These are phyloP conservation scores for Clavelina lepadiformis DNA, from an alignment of 23 tunicate genomes.

Conservation along the genomic window DNA sequence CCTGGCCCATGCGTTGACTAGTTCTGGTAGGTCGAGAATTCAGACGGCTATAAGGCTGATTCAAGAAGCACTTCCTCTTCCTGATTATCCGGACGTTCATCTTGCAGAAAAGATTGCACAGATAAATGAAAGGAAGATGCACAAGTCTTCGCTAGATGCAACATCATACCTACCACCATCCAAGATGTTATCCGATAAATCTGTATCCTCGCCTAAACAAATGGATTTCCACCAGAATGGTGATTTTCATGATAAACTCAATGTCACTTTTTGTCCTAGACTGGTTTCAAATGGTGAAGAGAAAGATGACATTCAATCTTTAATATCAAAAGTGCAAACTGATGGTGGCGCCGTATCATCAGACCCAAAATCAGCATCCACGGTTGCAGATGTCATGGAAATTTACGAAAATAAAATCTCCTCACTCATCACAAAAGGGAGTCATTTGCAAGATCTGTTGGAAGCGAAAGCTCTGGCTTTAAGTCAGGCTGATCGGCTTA, in stretches of 20 bases:
- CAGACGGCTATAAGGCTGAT: constrained; percentile 36
- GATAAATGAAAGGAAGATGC: constrained; percentile 14
- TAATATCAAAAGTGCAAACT: constrained; percentile 40
- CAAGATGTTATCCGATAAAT: too few species aligned
- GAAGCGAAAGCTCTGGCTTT: constrained; percentile 79
- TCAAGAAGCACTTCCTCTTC: constrained; percentile 71
- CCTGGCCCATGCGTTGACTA: constrained; percentile 31
- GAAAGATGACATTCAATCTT: constrained; percentile 52
- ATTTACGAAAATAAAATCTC: constrained; percentile 71
- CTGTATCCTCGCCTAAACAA: too few species aligned
- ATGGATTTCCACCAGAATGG: too few species aligned
- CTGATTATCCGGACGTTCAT: constrained; percentile 44
- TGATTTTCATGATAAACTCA: too few species aligned
- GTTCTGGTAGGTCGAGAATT: constrained; percentile 13
- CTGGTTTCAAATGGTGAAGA: constrained; percentile 31
- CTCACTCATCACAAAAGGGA: constrained; percentile 41
- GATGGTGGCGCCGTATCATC: too few species aligned
- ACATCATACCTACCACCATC: too few species aligned
- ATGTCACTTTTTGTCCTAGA: too few species aligned
- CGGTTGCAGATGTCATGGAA: constrained; percentile 40
- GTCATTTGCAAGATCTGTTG: constrained; percentile 56
- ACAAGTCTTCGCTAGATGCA: too few species aligned
- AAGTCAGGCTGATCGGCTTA: constrained; percentile 76
- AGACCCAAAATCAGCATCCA: not conserved
- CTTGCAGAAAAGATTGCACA: constrained; percentile 17